These are phyloP conservation scores for Julus scandinavius DNA, from an alignment of 2,888 invertebrate species.

Conservation along the genomic window DNA sequence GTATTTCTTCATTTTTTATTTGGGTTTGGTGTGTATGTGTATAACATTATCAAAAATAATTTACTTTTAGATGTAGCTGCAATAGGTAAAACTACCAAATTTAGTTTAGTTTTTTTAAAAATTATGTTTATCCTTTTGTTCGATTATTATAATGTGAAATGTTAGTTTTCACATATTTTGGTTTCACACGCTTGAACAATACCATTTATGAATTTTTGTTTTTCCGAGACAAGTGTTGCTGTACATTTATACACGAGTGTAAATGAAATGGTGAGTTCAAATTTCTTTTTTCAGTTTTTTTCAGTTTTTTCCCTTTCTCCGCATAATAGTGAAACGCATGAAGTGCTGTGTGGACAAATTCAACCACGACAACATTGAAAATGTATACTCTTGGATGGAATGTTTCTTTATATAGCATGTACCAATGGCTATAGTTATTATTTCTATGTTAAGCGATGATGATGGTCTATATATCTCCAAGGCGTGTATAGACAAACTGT, in stretches of 20 bases:
- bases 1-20: conserved; percentile 28
- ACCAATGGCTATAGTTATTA: conserved; percentile 21
- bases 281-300: neutral
- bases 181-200: neutral
- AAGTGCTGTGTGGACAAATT: neutral
- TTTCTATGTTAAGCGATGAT: conserved; percentile 7
- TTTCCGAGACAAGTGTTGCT: conserved; percentile 1
- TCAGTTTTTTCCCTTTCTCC: neutral
- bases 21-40: conserved; percentile 27
- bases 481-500: conserved; percentile 3
- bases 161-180: neutral
- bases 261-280: conserved; percentile 3
- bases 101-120: neutral
- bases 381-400: conserved; percentile 33
- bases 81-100: neutral
- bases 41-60: neutral
- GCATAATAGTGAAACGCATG: neutral
- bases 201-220: neutral
- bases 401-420: conserved; percentile 33
- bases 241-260: conserved; percentile 3
- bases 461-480: conserved; percentile 26
- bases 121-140: neutral
- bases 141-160: neutral
- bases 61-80: neutral
- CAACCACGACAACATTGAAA: neutral